phyloP scores from a whole-genome alignment of 2,797 vertebrate genomes.

The Halcyon leucocephala region DNA sequence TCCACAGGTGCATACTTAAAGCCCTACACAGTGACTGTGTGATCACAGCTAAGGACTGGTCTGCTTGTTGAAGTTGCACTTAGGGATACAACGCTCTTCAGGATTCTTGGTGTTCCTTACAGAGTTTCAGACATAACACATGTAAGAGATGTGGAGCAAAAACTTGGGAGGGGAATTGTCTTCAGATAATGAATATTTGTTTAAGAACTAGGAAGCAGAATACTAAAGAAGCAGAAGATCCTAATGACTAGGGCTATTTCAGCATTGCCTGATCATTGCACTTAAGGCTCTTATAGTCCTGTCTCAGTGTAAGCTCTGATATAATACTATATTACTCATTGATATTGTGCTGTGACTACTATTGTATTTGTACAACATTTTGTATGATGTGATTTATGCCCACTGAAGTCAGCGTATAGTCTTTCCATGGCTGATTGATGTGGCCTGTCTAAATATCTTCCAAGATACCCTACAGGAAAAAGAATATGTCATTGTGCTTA shows the following conservation, averaged over 20 bases:
- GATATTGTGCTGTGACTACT: background rate
- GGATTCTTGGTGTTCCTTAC: background rate
- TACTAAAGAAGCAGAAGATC: background rate
- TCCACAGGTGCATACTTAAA: background rate
- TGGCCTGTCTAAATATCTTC: background rate
- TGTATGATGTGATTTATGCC: background rate
- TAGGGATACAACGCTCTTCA: background rate
- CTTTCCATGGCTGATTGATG: background rate
- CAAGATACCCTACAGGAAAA: background rate
- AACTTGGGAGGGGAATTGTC: background rate
- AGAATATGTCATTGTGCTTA: background rate
- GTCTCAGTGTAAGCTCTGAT: background rate
- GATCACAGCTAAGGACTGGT: background rate
- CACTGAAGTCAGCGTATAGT: background rate
- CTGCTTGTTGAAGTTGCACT: background rate
- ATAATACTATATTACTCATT: background rate
- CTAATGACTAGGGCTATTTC: background rate
- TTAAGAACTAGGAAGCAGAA: background rate
- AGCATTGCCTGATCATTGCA: background rate
- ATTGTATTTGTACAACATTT: background rate
- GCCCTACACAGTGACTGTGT: background rate
- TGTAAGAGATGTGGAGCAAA: background rate
- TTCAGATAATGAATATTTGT: background rate
- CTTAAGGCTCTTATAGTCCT: background rate
- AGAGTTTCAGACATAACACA: background rate